Evolutionary conservation across 2,888 invertebrate genomes (phyloP).

Genomic region (Aproaerema taeniolella): DNA sequence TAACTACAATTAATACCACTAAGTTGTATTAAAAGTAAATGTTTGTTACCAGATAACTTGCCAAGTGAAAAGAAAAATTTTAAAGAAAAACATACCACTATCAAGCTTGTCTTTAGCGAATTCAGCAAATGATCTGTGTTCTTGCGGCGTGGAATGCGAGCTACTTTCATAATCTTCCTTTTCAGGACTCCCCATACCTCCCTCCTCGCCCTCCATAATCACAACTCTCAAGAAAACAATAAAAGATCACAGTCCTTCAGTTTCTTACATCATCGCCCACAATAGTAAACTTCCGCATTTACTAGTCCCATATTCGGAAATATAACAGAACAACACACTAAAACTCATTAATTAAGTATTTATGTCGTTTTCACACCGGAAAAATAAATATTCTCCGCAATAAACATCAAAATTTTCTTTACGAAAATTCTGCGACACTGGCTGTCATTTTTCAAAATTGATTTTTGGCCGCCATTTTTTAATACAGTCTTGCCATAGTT

Average conservation of each 20-base stretch:
- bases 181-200: constrained; percentile 44
- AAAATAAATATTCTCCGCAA: background rate
- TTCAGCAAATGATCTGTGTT: constrained; percentile 67
- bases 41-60: no score
- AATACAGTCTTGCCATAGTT: constrained; percentile 22
- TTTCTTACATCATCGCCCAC: constrained; percentile 73
- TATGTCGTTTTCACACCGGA: background rate
- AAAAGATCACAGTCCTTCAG: constrained; percentile 47
- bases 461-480: constrained; percentile 69
- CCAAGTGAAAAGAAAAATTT: background rate
- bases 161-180: constrained; percentile 64
- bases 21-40: no score
- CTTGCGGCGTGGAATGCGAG: constrained; percentile 65
- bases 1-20: no score
- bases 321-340: no score
- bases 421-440: constrained; percentile 16
- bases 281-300: constrained; percentile 44
- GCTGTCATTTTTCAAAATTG: constrained; percentile 62
- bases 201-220: constrained; percentile 58
- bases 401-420: constrained; percentile 1
- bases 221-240: constrained; percentile 33
- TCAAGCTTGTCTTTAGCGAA: constrained; percentile 71
- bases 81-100: constrained; percentile 51
- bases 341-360: no score
- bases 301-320: no score